Evolutionary conservation across 2,888 invertebrate genomes (phyloP), one percentile per base, ranked within the genome.

Genomic region (Chydorus sphaericus): DNA sequence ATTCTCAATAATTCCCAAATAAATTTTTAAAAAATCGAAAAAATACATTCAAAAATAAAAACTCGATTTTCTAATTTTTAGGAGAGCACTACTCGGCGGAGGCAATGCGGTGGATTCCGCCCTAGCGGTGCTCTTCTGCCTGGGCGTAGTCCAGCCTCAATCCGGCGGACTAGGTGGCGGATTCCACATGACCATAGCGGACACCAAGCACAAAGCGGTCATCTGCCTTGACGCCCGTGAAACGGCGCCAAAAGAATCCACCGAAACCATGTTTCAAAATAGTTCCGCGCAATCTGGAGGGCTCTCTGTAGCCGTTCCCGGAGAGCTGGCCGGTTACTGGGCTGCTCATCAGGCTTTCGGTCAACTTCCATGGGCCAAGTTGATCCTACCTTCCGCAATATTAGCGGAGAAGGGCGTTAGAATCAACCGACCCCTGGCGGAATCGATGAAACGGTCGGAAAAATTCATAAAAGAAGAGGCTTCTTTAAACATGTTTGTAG

Each of bases 81-180:
- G 83, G 49, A 68, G 73, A 7, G 83, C 90, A 62, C 71, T 92
- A 53, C 77, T 75, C 65, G 80, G 80, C 61, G 88, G 89, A 1
- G 77, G 81, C 0, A 60, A 69, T 54, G 90, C 86, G 0, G 84
- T 85, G 4, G 93, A 93, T 67, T 85, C 89, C 0, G 84, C 88
- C 0, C 83, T 93, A 63, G 88, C 90, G 0, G 78, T 86, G 0
- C 68, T 89, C 49, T 78, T 93, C 63, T 92, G 92, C 68, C 85
- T 89, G 67, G 91, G 92, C 0, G 75, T 89, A 5, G 78, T 83
- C 3, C 82, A 87, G 67, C 80, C 86, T 5, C 88, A 92, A 69
- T 81, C 86, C 63, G 85, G 83, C 81, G 92, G 92, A 0, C 71
- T 92, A 4, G 91, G 92, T 5, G 92, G 93, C 48, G 92, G 92